Evolutionary conservation across 1,140 invertebrate species (phyloP), one percentile per base, ranked within the genome.

Genomic region (Achatina immaculata): DNA sequence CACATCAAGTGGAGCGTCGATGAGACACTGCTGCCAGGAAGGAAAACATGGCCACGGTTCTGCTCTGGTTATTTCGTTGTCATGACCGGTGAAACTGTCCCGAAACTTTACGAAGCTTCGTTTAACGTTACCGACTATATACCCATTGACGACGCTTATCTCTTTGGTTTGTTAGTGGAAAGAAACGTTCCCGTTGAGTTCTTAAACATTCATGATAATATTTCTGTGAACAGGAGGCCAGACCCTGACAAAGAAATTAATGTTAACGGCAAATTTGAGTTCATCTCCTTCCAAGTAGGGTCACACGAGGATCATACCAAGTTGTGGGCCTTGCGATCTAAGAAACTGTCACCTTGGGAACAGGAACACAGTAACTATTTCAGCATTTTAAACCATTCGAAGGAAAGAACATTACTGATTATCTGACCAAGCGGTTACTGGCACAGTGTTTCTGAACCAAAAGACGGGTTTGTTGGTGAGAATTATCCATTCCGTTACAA

Each of bases 11-110:
- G 92, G 92, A 89, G 86, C 80, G 85, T 91, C 62, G 75, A 81
- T 9, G 73, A 83, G 7, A 68, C 85, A 14, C 76, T 89, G 24
- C 89, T 92, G 83, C 89, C 90, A 34, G 77, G 82, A 24, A 62
- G 74, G 16, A 85, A 55, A 36, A 48, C 84, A 71, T 86, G 85
- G 75, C 87, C 87, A 0, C 65, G 45, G n/a, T 92, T 92, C 82
- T 92, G 92, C 85, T 83, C 88, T 16, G 92, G 92, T n/a, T 91
- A 90, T 83, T 86, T 87, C 14, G 86, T 90, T 21, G 74, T 92
- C 11, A 86, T 92, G 71, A 90, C 92, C 36, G 81, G 83, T 3
- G 89, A 90, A 78, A 72, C 90, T 38, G 85, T 92, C 4, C 85
- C 86, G 40, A 66, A 83, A 45, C 80, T 92, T 40, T 91, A 90